Percentiles rank a stretch among this genome's conserved stretches.
These are phyloP conservation scores for Prolemur simus DNA, from an alignment of 2,113 vertebrate genomes.

Conservation along the genomic window DNA sequence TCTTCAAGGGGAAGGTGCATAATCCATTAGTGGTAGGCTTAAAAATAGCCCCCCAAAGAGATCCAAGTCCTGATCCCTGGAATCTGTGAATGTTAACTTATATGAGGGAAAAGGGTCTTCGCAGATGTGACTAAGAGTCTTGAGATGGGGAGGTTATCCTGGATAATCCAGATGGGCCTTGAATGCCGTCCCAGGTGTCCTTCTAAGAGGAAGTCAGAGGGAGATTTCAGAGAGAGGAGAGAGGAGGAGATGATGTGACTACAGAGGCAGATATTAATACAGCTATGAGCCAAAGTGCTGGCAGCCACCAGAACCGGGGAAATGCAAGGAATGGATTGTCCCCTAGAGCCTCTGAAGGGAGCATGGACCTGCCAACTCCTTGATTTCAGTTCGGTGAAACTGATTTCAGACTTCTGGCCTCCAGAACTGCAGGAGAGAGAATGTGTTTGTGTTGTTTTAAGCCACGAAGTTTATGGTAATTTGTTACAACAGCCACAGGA, in stretches of 20 bases:
- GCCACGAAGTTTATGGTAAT: background rate
- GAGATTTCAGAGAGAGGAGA: background rate
- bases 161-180: background rate
- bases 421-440: background rate
- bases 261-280: background rate
- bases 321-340: background rate
- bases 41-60: background rate
- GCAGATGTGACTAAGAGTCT: background rate
- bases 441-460: background rate
- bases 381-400: background rate
- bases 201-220: background rate
- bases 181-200: background rate
- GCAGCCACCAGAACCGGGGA: background rate
- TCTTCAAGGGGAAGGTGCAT: background rate
- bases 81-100: background rate
- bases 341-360: background rate
- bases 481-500: background rate
- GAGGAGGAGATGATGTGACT: background rate
- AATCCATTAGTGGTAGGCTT: background rate
- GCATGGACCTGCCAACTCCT: background rate
- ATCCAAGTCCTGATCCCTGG: background rate
- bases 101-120: rapidly evolving
- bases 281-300: background rate
- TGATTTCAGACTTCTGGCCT: background rate
- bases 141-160: background rate